Percentiles rank a stretch among this genome's conserved stretches.
Conservation (phyloP, 2,888 invertebrate species). For the Oxycera nigricornis region DNA sequence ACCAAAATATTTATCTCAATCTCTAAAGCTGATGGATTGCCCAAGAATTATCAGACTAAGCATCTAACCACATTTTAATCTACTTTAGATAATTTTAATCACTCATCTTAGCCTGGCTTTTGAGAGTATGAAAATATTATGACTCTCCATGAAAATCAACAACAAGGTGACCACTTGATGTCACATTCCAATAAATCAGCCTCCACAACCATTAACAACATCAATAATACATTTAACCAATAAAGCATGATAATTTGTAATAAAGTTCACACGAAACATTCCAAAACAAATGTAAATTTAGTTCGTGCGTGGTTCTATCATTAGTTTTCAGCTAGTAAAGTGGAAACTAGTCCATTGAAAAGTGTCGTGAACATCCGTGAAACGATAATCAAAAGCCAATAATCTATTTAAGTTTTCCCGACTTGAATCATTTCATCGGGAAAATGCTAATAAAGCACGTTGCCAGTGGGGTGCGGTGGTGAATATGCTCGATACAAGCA, state of each 20-base stretch:
- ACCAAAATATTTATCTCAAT: not conserved
- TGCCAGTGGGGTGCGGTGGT: not conserved
- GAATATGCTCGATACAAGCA: not conserved
- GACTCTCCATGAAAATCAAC: conserved; percentile 6
- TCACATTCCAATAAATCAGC: conserved; percentile 9
- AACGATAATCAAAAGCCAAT: conserved; percentile 15
- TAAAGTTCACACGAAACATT: not conserved
- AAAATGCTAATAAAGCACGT: not conserved
- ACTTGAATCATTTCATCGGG: not conserved
- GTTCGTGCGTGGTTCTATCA: not conserved
- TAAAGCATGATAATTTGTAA: not conserved
- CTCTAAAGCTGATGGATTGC: not conserved
- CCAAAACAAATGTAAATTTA: not conserved
- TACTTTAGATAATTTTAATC: not conserved
- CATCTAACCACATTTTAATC: not conserved
- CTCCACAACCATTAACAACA: not conserved
- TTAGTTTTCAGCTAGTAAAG: not conserved
- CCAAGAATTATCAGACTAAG: not conserved
- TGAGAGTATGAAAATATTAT: conserved; percentile 28
- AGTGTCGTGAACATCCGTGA: not conserved
- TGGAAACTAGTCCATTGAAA: not conserved
- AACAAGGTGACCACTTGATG: conserved; percentile 9
- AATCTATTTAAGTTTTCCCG: conserved; percentile 16
- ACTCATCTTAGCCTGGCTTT: not conserved
- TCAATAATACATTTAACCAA: not conserved